A percentile compares a stretch with the other conserved stretches of the same genome.
These are phyloP conservation scores for Coccyzus lansbergi DNA, from an alignment of 2,797 vertebrate species.

Conservation along the genomic window DNA sequence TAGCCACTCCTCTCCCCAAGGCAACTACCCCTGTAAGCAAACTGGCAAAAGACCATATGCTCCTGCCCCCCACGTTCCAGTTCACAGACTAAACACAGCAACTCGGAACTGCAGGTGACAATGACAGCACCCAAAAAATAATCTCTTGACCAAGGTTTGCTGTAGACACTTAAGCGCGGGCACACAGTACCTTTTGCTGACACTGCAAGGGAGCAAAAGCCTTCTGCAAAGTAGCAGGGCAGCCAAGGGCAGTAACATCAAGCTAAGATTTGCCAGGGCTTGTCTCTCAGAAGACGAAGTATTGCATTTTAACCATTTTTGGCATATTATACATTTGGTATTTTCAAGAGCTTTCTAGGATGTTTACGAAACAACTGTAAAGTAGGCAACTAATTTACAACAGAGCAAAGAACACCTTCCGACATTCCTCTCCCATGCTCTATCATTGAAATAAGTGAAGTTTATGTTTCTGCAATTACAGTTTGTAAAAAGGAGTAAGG, in stretches of 20 bases:
- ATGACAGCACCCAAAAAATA: not conserved
- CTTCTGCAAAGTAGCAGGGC: conserved; percentile 7
- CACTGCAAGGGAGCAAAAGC: conserved; percentile 20
- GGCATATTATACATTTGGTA: conserved; percentile 19
- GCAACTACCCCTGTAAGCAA: not conserved
- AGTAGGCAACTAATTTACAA: not conserved
- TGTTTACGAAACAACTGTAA: conserved; percentile 43
- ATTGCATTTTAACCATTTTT: conserved; percentile 59
- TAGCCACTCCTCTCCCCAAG: not conserved
- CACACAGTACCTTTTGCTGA: not conserved
- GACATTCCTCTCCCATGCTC: conserved; percentile 46
- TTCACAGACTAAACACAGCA: not conserved
- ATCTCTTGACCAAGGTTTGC: not conserved
- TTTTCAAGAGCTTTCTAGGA: conserved; percentile 64
- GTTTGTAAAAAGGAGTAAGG: conserved; percentile 33
- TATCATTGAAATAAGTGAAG: not conserved
- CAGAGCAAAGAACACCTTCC: not conserved
- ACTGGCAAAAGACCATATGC: not conserved
- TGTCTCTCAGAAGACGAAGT: conserved; percentile 21
- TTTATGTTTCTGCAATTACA: conserved; percentile 57
- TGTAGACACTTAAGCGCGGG: not conserved
- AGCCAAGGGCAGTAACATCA: conserved; percentile 34
- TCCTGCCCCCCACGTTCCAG: not conserved
- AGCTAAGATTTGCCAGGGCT: conserved; percentile 52
- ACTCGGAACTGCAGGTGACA: not conserved